Evolutionary conservation across 2,888 invertebrate genomes (phyloP), one percentile per base, ranked within the genome.

Genomic region (Nysson spinosus): DNA sequence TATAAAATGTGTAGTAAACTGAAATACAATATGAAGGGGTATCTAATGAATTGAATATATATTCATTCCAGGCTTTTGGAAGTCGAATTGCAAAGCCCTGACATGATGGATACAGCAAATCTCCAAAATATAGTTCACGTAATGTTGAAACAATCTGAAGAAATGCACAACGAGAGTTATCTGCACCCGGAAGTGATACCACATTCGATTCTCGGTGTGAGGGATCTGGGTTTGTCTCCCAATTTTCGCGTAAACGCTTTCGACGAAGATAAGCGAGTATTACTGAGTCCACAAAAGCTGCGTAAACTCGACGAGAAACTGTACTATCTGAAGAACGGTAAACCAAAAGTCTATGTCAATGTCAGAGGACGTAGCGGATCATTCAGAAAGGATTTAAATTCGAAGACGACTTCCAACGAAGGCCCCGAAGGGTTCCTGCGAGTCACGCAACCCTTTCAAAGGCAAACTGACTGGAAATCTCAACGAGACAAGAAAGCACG

Each of bases 331-430:
- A 85, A 85, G 43, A 80, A 71, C 26, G 69, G 69, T 7, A 74
- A 77, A n/a, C 83, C 83, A 0, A 83, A 83, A 37, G 84, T 85
- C 1, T 82, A 83, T 57, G 81, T 85, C 0, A 84, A 83, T 40
- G 79, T 84, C 4, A 72, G 85, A 2, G 82, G 83, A 0, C 64
- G 69, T 51, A 82, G 78, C 16, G 84, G 83, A 1, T 77, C 80
- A 3, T 81, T 82, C 40, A 60, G 71, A 0, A 78, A 81, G 22
- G 55, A 58, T 0, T 14, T 30, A 0, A 42, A 39, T n/a, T 54
- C 62, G 0, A 43, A 30, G 5, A 68, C 61, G 7, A 78, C 69
- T 6, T 43, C 78, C n/a, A 69, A 54, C 47, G 58, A 71, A 17
- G 68, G 69, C 3, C 69, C 76, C 1, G 28, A 65, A 1, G 67